Evolutionary conservation across 2,888 invertebrate genomes (phyloP).

Genomic region (Sipha maydis): DNA sequence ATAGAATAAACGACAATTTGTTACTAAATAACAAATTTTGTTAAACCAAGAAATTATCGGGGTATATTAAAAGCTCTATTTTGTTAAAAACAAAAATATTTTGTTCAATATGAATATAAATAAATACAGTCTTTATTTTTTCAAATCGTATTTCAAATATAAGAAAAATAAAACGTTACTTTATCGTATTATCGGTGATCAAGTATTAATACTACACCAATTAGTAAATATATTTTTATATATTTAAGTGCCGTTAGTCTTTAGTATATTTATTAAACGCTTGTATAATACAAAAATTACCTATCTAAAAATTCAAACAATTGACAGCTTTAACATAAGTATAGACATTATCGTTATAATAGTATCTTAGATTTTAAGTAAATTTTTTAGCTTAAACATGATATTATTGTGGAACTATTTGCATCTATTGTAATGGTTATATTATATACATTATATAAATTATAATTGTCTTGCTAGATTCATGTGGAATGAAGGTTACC

Average conservation of each 20-base stretch:
- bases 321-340: not conserved
- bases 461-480: not conserved
- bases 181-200: no score
- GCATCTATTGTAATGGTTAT: not conserved
- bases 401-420: no score
- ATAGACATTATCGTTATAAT: not conserved
- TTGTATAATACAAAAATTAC: no score
- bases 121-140: not conserved
- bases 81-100: not conserved
- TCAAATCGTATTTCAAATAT: not conserved
- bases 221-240: no score
- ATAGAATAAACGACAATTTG: constrained; percentile 19
- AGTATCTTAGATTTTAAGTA: not conserved
- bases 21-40: not conserved
- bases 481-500: not conserved
- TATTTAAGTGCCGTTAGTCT: no score
- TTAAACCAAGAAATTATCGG: constrained; percentile 1
- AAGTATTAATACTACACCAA: no score
- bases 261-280: no score
- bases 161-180: not conserved
- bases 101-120: not conserved
- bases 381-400: not conserved
- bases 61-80: not conserved
- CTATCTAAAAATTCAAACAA: no score
- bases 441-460: not conserved